Evolutionary conservation across 2,113 vertebrate genomes (phyloP).

Genomic region (Salvator merianae): DNA sequence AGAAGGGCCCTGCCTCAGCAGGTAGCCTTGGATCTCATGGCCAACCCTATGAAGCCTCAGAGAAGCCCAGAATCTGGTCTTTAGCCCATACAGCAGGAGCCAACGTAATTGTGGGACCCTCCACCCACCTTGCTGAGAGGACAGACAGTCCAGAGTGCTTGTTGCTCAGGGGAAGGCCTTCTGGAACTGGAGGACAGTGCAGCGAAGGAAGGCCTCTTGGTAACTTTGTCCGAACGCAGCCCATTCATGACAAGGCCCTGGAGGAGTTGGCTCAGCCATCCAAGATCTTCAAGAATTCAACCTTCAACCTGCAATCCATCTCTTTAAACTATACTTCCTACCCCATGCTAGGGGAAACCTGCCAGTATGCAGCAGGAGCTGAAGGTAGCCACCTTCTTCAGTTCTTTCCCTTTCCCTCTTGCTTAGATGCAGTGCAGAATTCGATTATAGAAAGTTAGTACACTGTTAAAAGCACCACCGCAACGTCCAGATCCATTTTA

Average conservation of each 20-base stretch:
- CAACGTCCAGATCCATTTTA: neutral
- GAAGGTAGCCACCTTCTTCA: constrained; percentile 79
- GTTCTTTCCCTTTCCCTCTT: neutral
- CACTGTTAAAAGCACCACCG: too few species aligned
- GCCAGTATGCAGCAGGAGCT: constrained; percentile 80
- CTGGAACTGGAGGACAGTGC: constrained; percentile 63
- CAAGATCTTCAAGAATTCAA: constrained; percentile 77
- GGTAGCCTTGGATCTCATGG: constrained; percentile 51
- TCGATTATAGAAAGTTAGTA: neutral
- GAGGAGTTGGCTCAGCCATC: constrained; percentile 70
- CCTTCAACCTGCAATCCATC: constrained; percentile 80
- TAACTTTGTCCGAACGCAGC: constrained; percentile 62
- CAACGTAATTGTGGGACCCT: constrained; percentile 67
- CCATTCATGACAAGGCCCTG: constrained; percentile 67
- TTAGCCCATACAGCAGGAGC: constrained; percentile 87
- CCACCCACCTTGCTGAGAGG: constrained; percentile 70
- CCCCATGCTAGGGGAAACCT: constrained; percentile 78
- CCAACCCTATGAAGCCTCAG: constrained; percentile 77
- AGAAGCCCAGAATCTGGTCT: constrained; percentile 94
- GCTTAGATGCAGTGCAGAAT: neutral
- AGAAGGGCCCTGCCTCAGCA: constrained; percentile 51
- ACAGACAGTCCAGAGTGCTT: constrained; percentile 75
- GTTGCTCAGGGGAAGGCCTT: constrained; percentile 66
- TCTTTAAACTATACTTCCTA: constrained; percentile 83
- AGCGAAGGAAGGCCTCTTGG: constrained; percentile 64